A percentile compares a stretch with the other conserved stretches of the same genome.
Evolutionary conservation across 2,888 invertebrate genomes (phyloP).

Genomic region (Sarcophaga carnaria): DNA sequence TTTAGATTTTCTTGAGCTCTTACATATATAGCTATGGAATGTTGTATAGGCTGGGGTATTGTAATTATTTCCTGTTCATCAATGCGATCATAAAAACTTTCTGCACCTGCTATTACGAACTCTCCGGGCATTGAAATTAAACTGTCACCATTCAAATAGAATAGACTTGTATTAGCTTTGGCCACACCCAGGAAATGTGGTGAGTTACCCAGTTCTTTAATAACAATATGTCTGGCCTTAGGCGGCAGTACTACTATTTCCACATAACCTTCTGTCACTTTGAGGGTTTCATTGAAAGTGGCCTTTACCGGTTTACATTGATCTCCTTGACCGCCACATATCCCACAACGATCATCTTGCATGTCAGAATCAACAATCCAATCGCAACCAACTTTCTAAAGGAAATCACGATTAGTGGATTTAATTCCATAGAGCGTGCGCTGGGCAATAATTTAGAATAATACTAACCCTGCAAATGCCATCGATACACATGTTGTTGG

Average conservation of each 20-base stretch:
- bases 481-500: slow-evolving; percentile 92
- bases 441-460: neutral
- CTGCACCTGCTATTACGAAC: slow-evolving; percentile 90
- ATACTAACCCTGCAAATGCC: slow-evolving; percentile 87
- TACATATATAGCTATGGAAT: slow-evolving; percentile 92
- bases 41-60: slow-evolving; percentile 91
- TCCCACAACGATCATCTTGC: slow-evolving; percentile 92
- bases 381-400: slow-evolving; percentile 94
- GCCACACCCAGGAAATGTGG: slow-evolving; percentile 91
- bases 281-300: slow-evolving; percentile 81
- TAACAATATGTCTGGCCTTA: slow-evolving; percentile 89
- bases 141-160: slow-evolving; percentile 91
- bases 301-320: slow-evolving; percentile 88
- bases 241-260: slow-evolving; percentile 88
- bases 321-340: slow-evolving; percentile 92
- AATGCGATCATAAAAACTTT: slow-evolving; percentile 90
- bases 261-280: slow-evolving; percentile 85
- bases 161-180: slow-evolving; percentile 86
- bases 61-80: slow-evolving; percentile 90
- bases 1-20: slow-evolving; percentile 71
- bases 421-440: slow-evolving; percentile 31
- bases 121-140: slow-evolving; percentile 89
- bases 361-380: slow-evolving; percentile 91
- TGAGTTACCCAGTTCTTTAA: slow-evolving; percentile 89
- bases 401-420: slow-evolving; percentile 81